Evolutionary conservation across 2,888 invertebrate genomes (phyloP).

Genomic region (Limnephilus auricula): DNA sequence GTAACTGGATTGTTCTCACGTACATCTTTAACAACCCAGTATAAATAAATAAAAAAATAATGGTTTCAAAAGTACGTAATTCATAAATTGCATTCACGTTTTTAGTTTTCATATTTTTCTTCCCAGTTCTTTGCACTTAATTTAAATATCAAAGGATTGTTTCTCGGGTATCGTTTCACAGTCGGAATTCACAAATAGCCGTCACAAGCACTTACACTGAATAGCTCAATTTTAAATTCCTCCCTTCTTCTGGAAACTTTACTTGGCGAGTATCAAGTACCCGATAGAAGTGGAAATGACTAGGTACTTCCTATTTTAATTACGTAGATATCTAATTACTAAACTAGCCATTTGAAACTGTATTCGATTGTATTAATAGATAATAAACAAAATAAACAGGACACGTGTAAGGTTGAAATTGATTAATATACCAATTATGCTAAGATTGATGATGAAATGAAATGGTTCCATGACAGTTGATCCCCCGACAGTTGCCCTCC

Average conservation of each 20-base stretch:
- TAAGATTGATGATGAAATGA: too few species aligned
- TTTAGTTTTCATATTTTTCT: not conserved
- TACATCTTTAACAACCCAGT: too few species aligned
- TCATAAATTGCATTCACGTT: not conserved
- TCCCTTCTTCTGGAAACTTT: not conserved
- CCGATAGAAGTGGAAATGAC: not conserved
- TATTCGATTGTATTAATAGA: not conserved
- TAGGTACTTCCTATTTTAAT: not conserved
- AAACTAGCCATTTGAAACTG: not conserved
- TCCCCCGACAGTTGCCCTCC: too few species aligned
- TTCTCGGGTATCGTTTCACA: not conserved
- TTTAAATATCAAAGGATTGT: slow-evolving; percentile 2
- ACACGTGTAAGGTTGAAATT: not conserved
- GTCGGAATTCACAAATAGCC: not conserved
- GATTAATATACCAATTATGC: not conserved
- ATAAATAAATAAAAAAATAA: too few species aligned
- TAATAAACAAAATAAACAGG: not conserved
- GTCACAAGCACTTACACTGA: not conserved
- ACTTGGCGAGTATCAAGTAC: not conserved
- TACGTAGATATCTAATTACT: not conserved
- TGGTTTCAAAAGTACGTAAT: too few species aligned
- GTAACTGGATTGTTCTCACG: too few species aligned
- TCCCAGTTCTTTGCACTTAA: not conserved
- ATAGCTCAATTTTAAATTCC: not conserved
- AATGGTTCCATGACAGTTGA: too few species aligned